Conservation (phyloP, 2,797 vertebrate species). For the Hydrolagus colliei region DNA sequence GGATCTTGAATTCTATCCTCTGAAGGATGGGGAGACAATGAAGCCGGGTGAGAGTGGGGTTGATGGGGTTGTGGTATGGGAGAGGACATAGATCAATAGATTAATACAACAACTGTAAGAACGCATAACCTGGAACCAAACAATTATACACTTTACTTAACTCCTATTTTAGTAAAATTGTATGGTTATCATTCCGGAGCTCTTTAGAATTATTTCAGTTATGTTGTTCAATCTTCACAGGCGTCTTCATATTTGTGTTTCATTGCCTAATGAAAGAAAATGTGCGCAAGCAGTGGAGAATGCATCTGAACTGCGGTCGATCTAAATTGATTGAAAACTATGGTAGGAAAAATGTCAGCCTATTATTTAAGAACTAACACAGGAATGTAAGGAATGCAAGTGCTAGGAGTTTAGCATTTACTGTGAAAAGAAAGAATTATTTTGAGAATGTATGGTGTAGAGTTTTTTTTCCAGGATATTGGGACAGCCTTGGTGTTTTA, state of each 20-base stretch:
- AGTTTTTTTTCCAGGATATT: too few relatives aligned
- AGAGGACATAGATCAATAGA: not conserved
- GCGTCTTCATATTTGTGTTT: constrained; percentile 80
- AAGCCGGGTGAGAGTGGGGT: not conserved
- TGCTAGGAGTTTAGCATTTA: too few relatives aligned
- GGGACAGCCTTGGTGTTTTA: too few relatives aligned
- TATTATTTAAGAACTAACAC: not conserved
- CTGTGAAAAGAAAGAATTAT: not conserved
- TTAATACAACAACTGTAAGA: not conserved
- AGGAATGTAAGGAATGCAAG: too few relatives aligned
- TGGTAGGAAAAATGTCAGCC: constrained; percentile 50
- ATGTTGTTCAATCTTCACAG: constrained; percentile 44
- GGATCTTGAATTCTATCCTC: too few relatives aligned
- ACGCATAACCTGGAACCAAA: too few relatives aligned
- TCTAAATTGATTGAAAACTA: constrained; percentile 52
- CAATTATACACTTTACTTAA: too few relatives aligned
- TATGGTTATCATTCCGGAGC: too few relatives aligned
- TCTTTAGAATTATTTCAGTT: not conserved
- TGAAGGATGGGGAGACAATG: too few relatives aligned
- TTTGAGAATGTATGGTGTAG: too few relatives aligned
- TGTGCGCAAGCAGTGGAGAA: constrained; percentile 69
- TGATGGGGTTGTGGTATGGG: not conserved
- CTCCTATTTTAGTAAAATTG: too few relatives aligned
- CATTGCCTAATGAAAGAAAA: constrained; percentile 84
- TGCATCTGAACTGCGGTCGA: constrained; percentile 63